A percentile compares a stretch with the other conserved stretches of the same genome.
Conservation (phyloP, 2,797 vertebrate species). For the Gymnodraco acuticeps region DNA sequence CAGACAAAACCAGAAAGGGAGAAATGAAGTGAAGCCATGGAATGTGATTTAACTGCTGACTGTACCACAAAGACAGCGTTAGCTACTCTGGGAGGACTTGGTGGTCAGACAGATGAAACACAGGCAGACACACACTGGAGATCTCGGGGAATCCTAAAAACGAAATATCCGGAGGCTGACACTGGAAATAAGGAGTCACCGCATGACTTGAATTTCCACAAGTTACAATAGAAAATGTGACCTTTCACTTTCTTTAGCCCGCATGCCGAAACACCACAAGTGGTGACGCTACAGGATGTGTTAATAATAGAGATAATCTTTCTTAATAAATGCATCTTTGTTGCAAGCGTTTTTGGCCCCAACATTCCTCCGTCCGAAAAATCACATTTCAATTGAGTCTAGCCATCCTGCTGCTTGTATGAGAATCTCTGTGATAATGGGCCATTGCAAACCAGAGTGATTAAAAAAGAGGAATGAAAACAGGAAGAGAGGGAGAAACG, state of each 20-base stretch:
- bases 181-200: conserved; percentile 59
- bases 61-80: conserved; percentile 69
- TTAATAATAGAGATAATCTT: conserved; percentile 26
- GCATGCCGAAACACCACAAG: conserved; percentile 39
- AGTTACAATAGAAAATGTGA: conserved; percentile 66
- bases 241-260: conserved; percentile 54
- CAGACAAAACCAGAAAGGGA: conserved; percentile 77
- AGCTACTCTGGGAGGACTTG: conserved; percentile 63
- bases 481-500: conserved; percentile 47
- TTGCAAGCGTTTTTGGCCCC: conserved; percentile 8
- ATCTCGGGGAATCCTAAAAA: conserved; percentile 60
- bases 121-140: conserved; percentile 46
- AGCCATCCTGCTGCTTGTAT: neutral
- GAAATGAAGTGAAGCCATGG: conserved; percentile 77
- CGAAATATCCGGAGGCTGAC: conserved; percentile 59
- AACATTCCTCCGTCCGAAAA: neutral
- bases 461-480: conserved; percentile 69
- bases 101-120: conserved; percentile 72
- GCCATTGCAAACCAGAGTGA: conserved; percentile 21
- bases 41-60: conserved; percentile 79
- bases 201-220: conserved; percentile 65
- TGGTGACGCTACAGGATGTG: conserved; percentile 38
- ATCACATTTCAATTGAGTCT: conserved; percentile 15
- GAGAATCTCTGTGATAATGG: conserved; percentile 5
- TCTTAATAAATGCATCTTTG: conserved; percentile 51